Base-by-base conservation (phyloP, 2,888 invertebrate genomes). In the Euzophera pinguis region DNA sequence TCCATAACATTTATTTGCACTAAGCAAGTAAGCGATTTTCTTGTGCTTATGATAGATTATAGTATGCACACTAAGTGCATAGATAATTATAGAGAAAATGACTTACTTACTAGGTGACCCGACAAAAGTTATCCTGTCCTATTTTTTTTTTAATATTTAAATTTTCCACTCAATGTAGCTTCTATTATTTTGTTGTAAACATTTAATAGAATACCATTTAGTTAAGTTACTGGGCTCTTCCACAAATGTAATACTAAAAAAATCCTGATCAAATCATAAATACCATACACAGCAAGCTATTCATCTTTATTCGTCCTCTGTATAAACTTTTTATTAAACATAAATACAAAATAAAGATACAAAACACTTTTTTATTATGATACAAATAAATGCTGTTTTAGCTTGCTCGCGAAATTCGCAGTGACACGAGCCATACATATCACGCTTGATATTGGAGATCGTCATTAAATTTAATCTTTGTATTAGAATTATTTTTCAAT, bases 241-340 rank as follows among this genome's bases (percentile, higher is more conserved):
- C 2, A 22, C 2, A 22, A 22, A 22, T 22, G 5, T 22, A 22
- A 22, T 22, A n/a, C 5, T 22, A 10, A 32, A 7, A 9, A 10
- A 16, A 17, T 22, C 5, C 10, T 17, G 7, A 5, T 6, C 1
- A 17, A 41, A 17, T 16, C 10, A 10, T 41, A 16, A 16, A 10
- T 10, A 22, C 41, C 17, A 17, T 41, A 41, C 4, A 14, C 22
- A 22, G 3, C 22, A 32, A 41, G n/a, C 22, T 22, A 17, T 41
- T 41, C 41, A 41, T 41, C 22, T 41, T 22, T 41, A n/a, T 14
- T 1, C 3, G 37, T 32, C 39, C 41, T 17, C 17, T n/a, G 17
- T 47, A 47, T 22, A 32, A 47, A 35, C 35, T 35, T 47, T 47
- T 47, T 47, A 47, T 47, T 35, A 17, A 14, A 35, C 47, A 37